A percentile compares a stretch with the other conserved stretches of the same genome.
These are phyloP conservation scores for Holcopasites calliopsidis DNA, from an alignment of 1,140 invertebrate species.

Conservation along the genomic window DNA sequence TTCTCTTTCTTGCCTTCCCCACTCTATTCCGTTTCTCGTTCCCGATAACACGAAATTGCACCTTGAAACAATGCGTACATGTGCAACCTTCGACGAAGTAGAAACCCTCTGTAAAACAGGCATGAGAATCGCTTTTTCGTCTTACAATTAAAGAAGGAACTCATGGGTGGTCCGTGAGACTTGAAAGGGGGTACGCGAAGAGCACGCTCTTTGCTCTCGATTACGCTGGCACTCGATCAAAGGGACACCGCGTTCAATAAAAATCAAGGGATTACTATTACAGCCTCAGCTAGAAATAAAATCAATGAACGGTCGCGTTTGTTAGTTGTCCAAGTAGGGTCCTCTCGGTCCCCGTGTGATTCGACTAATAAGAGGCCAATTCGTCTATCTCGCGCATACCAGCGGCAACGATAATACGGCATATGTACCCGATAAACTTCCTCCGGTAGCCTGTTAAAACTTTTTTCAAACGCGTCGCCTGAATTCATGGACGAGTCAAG, in stretches of 20 bases:
- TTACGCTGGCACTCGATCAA: neutral
- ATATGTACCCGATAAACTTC: neutral
- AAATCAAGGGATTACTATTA: neutral
- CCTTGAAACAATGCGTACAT: conserved; percentile 7
- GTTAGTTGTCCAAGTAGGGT: neutral
- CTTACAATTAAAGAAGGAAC: neutral
- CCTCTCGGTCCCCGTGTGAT: neutral
- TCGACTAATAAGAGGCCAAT: neutral
- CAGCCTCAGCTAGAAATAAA: neutral
- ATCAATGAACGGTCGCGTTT: neutral
- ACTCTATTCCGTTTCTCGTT: conserved; percentile 1
- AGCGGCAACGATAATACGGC: neutral
- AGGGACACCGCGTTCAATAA: neutral
- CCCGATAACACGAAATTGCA: conserved; percentile 10
- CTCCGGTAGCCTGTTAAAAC: neutral
- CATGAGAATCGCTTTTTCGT: neutral
- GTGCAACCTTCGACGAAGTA: neutral
- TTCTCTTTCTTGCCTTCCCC: neutral
- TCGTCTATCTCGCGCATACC: neutral
- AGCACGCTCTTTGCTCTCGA: neutral
- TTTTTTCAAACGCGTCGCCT: neutral
- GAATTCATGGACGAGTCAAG: neutral
- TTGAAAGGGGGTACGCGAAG: neutral
- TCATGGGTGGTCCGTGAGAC: neutral
- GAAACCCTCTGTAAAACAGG: neutral